Evolutionary conservation across 2,113 vertebrate genomes (phyloP).

Genomic region (Bubo blakistoni): DNA sequence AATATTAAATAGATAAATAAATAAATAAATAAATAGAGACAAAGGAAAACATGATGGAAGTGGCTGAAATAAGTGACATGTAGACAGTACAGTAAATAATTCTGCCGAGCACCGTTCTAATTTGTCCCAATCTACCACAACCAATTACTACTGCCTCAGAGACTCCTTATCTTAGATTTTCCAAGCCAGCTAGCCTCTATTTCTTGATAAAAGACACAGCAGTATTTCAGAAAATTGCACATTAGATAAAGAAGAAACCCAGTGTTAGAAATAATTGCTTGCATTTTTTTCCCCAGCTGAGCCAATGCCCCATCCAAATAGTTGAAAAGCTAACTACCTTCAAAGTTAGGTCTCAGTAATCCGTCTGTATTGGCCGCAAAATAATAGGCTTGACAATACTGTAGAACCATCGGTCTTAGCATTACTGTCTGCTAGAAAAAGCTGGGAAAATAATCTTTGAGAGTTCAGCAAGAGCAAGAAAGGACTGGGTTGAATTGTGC

Average conservation of each 20-base stretch:
- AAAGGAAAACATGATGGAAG: background rate
- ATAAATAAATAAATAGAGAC: conserved; percentile 3
- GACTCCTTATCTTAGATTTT: conserved; percentile 39
- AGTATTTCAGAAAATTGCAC: conserved; percentile 55
- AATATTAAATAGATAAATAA: conserved; percentile 13
- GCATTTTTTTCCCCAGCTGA: background rate
- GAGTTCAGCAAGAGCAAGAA: background rate
- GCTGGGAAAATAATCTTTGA: background rate
- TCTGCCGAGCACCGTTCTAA: background rate
- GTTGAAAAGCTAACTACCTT: conserved; percentile 32
- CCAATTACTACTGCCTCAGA: conserved; percentile 26
- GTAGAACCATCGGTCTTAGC: background rate
- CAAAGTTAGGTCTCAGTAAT: background rate
- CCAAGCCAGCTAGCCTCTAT: conserved; percentile 30
- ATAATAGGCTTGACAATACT: conserved; percentile 2
- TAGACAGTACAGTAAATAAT: background rate
- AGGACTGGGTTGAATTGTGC: background rate
- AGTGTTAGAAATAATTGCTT: conserved; percentile 40
- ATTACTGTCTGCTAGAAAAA: background rate
- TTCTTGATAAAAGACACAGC: conserved; percentile 39
- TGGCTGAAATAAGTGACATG: conserved; percentile 4
- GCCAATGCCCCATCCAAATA: conserved; percentile 7
- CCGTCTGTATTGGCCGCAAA: background rate
- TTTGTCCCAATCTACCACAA: conserved; percentile 31
- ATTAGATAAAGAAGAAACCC: conserved; percentile 53